Base-by-base conservation (phyloP, 2,113 vertebrate species). In the Baryphthengus martii region DNA sequence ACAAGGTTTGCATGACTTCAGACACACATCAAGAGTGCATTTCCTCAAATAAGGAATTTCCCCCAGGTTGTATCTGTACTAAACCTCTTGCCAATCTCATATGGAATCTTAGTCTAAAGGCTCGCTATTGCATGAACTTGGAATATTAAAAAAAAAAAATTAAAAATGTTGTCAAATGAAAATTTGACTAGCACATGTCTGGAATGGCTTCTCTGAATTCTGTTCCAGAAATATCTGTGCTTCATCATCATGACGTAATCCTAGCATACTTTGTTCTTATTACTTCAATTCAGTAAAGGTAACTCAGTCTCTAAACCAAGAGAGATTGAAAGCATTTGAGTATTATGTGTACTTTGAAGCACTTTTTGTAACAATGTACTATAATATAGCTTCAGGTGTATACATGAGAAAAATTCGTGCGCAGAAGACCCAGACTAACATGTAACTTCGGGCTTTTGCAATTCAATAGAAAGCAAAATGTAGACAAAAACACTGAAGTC, bases 301-400 rank as follows among this genome's bases (percentile, higher is more conserved):
- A 67, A 40, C 2, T 61, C 33, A n/a, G 58, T 29, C 40, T 85
- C 58, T 31, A 35, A 84, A 59, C 11, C 3, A 1, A 24, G 29
- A 62, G 42, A 3, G 24, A 21, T 11, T 63, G 18, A 66, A 68
- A 66, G 25, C 7, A 11, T 71, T 53, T 74, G 23, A 0, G 0
- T 59, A n/a, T 35, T 45, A 14, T n/a, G 9, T 66, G 24, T 47
- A 42, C 40, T 62, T 76, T 12, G 33, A 86, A 89, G 35, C 35
- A n/a, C 35, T 71, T 88, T 80, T 76, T 80, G 23, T 83, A 62
- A 45, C n/a, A 53, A 8, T 14, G 35, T 49, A 13, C 17, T 67
- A 9, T 39, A 71, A 19, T 65, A n/a, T 24, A 62, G 72, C 15
- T 45, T 83, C 24, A 70, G 45, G 18, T 71, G 16, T 50, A 20